Conservation (phyloP, 2,888 invertebrate species). For the Phalera bucephala region DNA sequence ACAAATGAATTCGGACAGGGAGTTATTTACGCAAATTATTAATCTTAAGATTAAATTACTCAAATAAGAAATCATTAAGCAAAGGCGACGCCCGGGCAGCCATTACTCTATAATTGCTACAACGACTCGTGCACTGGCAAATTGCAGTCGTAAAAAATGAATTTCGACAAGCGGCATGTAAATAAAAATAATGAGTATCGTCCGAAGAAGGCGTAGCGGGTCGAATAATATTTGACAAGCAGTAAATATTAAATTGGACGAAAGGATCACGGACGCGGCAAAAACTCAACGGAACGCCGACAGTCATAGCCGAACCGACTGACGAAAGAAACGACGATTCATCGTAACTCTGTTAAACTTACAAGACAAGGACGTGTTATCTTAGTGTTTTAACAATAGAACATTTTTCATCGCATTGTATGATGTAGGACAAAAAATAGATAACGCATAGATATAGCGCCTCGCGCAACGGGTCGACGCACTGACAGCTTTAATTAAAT, state of each 20-base stretch:
- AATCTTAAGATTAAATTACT: constrained; percentile 6
- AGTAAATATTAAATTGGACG: constrained; percentile 70
- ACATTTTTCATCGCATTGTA: constrained; percentile 61
- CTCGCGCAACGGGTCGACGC: constrained; percentile 40
- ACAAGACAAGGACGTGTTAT: constrained; percentile 63
- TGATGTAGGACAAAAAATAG: constrained; percentile 51
- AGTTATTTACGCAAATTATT: background rate
- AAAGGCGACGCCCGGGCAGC: constrained; percentile 22
- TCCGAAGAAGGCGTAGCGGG: constrained; percentile 50
- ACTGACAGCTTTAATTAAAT: constrained; percentile 67
- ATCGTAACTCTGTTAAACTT: constrained; percentile 63
- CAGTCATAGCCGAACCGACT: constrained; percentile 51
- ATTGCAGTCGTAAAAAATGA: constrained; percentile 57
- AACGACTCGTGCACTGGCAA: constrained; percentile 45
- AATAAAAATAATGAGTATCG: constrained; percentile 60
- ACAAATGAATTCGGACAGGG: background rate
- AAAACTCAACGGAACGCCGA: constrained; percentile 49
- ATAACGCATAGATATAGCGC: constrained; percentile 56
- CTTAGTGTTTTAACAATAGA: constrained; percentile 64
- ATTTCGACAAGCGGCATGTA: constrained; percentile 53
- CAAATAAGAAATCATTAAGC: constrained; percentile 37
- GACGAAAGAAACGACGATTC: constrained; percentile 54
- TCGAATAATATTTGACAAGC: constrained; percentile 69
- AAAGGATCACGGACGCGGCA: constrained; percentile 50
- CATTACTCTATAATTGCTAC: constrained; percentile 47